Evolutionary conservation across 2,797 vertebrate genomes (phyloP), one percentile per base, ranked within the genome.

Genomic region (Hozukius guyotensis): DNA sequence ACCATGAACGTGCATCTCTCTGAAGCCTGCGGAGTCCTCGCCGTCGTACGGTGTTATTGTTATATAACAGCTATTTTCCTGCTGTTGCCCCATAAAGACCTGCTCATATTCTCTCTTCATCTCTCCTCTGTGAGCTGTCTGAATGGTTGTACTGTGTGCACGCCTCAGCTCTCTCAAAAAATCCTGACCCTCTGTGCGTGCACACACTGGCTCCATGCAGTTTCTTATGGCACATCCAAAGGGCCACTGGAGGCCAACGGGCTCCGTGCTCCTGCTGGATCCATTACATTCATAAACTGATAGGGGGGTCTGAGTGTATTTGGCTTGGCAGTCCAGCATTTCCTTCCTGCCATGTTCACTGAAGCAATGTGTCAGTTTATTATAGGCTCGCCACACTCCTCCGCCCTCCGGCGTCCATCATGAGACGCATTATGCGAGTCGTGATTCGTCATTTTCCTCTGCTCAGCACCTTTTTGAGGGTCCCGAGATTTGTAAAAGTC

Each of bases 251-350:
- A 84, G 85, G 86, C 76, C 75, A 80, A 18, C 72, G 20, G 57
- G 71, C 92, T 87, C 84, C 10, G 64, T 49, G 81, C 80, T 89
- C 73, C 86, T 69, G 82, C 89, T 89, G 89, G 75, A 87, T 87
- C 83, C 74, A 79, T 93, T 89, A 87, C 88, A 87, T 85, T 84
- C 86, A 89, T 91, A 91, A 89, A 88, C 81, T 84, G 81, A 88
- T 80, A 74, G 66, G 62, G 78, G 80, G 80, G 72, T 89, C 78
- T 81, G 78, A 80, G 82, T 60, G 65, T 83, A 71, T 92, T 93
- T 91, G 83, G 66, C 68, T 93, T 87, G 91, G 89, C 91, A 84
- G 77, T 56, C 62, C 78, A 24, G 32, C 66, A 70, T 89, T 88
- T 81, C 77, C 85, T 88, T 89, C 80, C 88, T 91, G 92, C 86